Evolutionary conservation across 1,140 invertebrate species (phyloP), one percentile per base, ranked within the genome.

Genomic region (Chironomus tepperi): DNA sequence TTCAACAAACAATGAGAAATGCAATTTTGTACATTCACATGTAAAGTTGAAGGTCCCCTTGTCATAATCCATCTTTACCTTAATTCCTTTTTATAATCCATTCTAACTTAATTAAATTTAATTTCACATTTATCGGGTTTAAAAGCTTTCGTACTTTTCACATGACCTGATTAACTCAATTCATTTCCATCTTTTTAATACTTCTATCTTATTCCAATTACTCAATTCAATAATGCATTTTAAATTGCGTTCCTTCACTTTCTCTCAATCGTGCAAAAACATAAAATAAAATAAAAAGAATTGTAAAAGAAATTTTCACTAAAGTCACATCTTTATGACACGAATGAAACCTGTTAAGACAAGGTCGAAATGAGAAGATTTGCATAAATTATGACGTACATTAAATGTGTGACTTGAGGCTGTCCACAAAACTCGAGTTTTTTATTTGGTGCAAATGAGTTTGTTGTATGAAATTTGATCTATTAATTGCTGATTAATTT

Each of bases 151-250:
- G 10, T 70, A 18, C 3, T 70, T 70, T 18, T 70, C 65, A 70
- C 65, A 70, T 70, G 65, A 10, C 65, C 65, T 70, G n/a, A 70
- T 70, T 16, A 70, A 19, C 65, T 70, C 65, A 70, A 19, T 70
- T 70, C n/a, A 57, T n/a, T 70, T 21, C 8, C n/a, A 19, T 67
- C 5, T 67, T 8, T 57, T 12, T 57, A n/a, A 57, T 57, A 19
- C 64, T 18, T 19, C 18, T 16, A 15, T 19, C 8, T 67, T 18
- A 18, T 19, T 67, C n/a, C 15, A 18, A 16, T 15, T 16, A 2
- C 64, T 7, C 18, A 19, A 70, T 70, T 16, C 19, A 21, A 9
- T 18, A 21, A 7, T 70, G 65, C 65, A 70, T 9, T 9, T 70
- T 18, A 10, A 15, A 18, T 70, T 70, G 8, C 65, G 65, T 70